Base-by-base conservation (phyloP, 2,888 invertebrate genomes). In the Heliconius charithonia region DNA sequence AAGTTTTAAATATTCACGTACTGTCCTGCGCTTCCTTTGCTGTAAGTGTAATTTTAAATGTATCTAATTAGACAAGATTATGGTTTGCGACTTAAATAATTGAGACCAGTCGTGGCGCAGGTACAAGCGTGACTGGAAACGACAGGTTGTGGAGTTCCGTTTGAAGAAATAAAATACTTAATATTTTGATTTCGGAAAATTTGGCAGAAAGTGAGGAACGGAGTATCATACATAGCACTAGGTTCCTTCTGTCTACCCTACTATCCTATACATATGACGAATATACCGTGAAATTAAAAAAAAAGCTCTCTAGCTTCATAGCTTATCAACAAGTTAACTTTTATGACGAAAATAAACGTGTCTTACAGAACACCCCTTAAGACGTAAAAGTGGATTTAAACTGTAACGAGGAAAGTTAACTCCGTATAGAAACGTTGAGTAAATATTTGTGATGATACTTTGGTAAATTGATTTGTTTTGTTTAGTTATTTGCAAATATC, bases 401-500 rank as follows among this genome's bases (percentile, higher is more conserved):
- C 56, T 72, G 71, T 72, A 72, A 72, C 71, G 56, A 72, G 71
- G 29, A 56, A 72, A 72, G 56, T 72, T 29, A 56, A 72, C 29
- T 71, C 51, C 1, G 32, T 72, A 72, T 72, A 32, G 32, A 59
- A 72, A 22, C 32, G 56, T 22, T 71, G n/a, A 51, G 32, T 72
- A 72, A 72, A 72, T 72, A 72, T 72, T 72, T 72, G 71, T 72
- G 22, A n/a, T n/a, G 32, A n/a, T 72, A 32, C 32, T 72, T 72
- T 32, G 56, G 56, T 32, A 59, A 56, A 72, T 72, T 32, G 13
- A 59, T 72, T 72, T 59, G 12, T 56, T 56, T 72, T 72, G 56
- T 56, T 56, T 72, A 72, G 32, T 56, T 37, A 37, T 41, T 32
- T 7, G 13, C 22, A 22, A 13, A 22, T 32, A n/a, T n/a, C 29